Evolutionary conservation across 2,797 vertebrate species (phyloP).

Genomic region (Adelosebastes latens): DNA sequence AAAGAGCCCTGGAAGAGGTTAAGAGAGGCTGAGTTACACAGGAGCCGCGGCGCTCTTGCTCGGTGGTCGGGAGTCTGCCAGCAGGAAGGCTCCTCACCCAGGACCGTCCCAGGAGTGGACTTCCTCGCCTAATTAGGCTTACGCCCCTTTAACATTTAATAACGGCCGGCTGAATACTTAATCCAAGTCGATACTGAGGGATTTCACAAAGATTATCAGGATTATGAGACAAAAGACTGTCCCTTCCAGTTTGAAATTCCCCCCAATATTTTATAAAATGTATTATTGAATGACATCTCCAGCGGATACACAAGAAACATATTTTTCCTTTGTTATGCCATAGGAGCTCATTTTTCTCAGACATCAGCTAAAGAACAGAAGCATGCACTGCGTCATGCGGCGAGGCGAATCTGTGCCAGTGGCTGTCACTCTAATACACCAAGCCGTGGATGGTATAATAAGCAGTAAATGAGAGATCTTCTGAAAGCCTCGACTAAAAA

Average conservation of each 20-base stretch:
- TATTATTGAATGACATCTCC: neutral
- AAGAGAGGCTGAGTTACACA: slow-evolving; percentile 57
- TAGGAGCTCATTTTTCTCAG: slow-evolving; percentile 4
- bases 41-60: slow-evolving; percentile 35
- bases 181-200: slow-evolving; percentile 77
- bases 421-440: slow-evolving; percentile 42
- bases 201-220: slow-evolving; percentile 81
- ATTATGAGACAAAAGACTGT: slow-evolving; percentile 78
- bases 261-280: slow-evolving; percentile 35
- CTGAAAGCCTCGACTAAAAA: slow-evolving; percentile 63
- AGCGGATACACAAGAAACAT: neutral
- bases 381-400: slow-evolving; percentile 37
- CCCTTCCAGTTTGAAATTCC: slow-evolving; percentile 51
- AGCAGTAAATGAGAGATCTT: slow-evolving; percentile 67
- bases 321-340: slow-evolving; percentile 21
- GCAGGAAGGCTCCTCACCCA: slow-evolving; percentile 67
- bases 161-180: slow-evolving; percentile 78
- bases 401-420: slow-evolving; percentile 51
- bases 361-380: slow-evolving; percentile 42
- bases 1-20: slow-evolving; percentile 65
- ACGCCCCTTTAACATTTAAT: slow-evolving; percentile 83
- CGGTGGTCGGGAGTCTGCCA: slow-evolving; percentile 71
- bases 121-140: slow-evolving; percentile 81
- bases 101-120: slow-evolving; percentile 74
- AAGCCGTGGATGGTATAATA: slow-evolving; percentile 54